phyloP scores from a whole-genome alignment of 30 jellyfish, hydroid and myxozoan genomes.

The Hydra vulgaris region DNA sequence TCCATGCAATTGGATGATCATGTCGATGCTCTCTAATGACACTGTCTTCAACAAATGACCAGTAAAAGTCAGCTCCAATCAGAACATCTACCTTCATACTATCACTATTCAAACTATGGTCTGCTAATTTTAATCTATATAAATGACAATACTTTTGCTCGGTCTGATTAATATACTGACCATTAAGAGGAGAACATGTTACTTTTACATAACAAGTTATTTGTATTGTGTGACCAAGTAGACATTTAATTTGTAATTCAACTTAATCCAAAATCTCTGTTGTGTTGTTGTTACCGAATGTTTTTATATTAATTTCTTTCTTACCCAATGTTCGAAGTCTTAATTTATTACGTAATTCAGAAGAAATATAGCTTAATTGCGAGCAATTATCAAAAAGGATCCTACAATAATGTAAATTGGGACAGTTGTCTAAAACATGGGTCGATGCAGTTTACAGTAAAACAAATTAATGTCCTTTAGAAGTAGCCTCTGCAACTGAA shows the following conservation, averaged over 20 bases:
- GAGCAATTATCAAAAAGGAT: not conserved
- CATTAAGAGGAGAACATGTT: slow-evolving; percentile 3
- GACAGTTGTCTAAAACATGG: not conserved
- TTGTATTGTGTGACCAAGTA: not conserved
- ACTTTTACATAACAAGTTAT: not conserved
- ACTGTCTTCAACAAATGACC: slow-evolving; percentile 15
- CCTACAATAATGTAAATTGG: not conserved
- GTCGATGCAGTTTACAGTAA: not conserved
- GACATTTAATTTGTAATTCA: slow-evolving; percentile 3
- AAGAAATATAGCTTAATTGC: not conserved
- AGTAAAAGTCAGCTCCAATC: slow-evolving; percentile 17
- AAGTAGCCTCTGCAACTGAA: slow-evolving; percentile 4
- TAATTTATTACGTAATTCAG: not conserved
- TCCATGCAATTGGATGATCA: slow-evolving; percentile 20
- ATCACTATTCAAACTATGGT: not conserved
- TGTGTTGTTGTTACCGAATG: slow-evolving; percentile 1
- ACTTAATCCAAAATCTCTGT: not conserved
- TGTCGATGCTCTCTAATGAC: slow-evolving; percentile 2
- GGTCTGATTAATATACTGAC: slow-evolving; percentile 1
- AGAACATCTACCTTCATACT: slow-evolving; percentile 1
- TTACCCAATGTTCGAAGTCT: not conserved
- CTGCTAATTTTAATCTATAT: not conserved
- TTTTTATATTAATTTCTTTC: not conserved
- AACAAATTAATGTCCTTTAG: not conserved
- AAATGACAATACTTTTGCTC: not conserved